Conservation (phyloP, 2,113 vertebrate species). For the Andinoacara biseriatus region DNA sequence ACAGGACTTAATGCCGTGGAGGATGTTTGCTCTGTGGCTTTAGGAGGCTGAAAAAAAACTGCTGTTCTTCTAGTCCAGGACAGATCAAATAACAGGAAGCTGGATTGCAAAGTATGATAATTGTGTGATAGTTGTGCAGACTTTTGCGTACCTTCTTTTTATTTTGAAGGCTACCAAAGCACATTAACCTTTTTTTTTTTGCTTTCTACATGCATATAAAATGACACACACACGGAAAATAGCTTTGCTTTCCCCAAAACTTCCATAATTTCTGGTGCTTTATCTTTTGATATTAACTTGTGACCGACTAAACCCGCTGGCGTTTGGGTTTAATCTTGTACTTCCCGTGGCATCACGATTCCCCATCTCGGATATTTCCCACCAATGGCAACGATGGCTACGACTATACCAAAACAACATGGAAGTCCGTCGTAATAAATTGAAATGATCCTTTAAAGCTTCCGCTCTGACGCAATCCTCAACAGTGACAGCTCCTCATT, state of each 20-base stretch:
- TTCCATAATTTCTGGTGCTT: neutral
- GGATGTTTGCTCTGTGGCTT: neutral
- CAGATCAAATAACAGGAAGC: neutral
- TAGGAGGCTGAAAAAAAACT: neutral
- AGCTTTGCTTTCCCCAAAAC: neutral
- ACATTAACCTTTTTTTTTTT: neutral
- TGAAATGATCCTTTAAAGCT: constrained; percentile 50
- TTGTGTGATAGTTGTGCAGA: neutral
- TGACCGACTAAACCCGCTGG: neutral
- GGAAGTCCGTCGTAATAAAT: constrained; percentile 17
- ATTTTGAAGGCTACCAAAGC: neutral
- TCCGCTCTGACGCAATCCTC: constrained; percentile 43
- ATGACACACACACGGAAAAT: neutral
- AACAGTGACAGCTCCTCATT: constrained; percentile 45
- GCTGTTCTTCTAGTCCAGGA: neutral
- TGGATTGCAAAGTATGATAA: neutral
- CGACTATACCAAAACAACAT: neutral
- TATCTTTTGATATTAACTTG: neutral
- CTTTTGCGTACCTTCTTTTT: neutral
- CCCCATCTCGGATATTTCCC: neutral
- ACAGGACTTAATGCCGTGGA: neutral
- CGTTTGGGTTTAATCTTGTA: neutral
- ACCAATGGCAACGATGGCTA: neutral
- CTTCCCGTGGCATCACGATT: neutral
- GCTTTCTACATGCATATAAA: neutral